Evolutionary conservation across 2,888 invertebrate genomes (phyloP), one percentile per base, ranked within the genome.

Genomic region (Listrodromus nycthemerus): DNA sequence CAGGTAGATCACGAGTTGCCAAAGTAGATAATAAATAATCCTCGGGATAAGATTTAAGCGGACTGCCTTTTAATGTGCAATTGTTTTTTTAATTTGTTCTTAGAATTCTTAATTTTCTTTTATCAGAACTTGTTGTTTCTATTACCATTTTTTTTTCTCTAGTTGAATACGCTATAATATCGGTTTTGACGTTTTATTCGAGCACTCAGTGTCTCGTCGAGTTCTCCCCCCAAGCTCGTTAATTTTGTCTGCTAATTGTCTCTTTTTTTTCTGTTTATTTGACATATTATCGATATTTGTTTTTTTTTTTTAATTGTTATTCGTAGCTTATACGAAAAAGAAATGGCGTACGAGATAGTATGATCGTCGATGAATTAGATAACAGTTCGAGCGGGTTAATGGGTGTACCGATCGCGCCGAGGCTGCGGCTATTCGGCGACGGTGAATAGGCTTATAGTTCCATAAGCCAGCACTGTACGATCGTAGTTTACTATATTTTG

Each of bases 401-500:
- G 77, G 82, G 74, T 74, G 52, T 74, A 75, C 74, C 80, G 83
- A 77, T 82, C 61, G 82, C 80, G 78, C 77, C 75, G 84, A 80
- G 87, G 85, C 85, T 86, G 71, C 83, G 84, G 85, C 84, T 84
- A 69, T 85, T 81, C 83, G 87, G 85, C 76, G 73, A 85, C 63
- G 85, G 82, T 86, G 75, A 81, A 88, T 89, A 91, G 91, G 89
- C 91, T 91, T 91, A 80, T 67, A 75, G 80, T 77, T 81, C 75
- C 67, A 83, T 77, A 71, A 82, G 87, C 88, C 89, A 91, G 90
- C 90, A 91, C 91, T 89, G 89, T 90, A 91, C 89, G 88, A 91
- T 90, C 86, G 88, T 92, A 92, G 92, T 88, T 92, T 91, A 92
- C 89, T 90, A 91, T 91, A 91, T 91, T 92, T 92, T 91, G 92